Evolutionary conservation across 2,888 invertebrate species (phyloP).

Genomic region (Melieria crassipennis): DNA sequence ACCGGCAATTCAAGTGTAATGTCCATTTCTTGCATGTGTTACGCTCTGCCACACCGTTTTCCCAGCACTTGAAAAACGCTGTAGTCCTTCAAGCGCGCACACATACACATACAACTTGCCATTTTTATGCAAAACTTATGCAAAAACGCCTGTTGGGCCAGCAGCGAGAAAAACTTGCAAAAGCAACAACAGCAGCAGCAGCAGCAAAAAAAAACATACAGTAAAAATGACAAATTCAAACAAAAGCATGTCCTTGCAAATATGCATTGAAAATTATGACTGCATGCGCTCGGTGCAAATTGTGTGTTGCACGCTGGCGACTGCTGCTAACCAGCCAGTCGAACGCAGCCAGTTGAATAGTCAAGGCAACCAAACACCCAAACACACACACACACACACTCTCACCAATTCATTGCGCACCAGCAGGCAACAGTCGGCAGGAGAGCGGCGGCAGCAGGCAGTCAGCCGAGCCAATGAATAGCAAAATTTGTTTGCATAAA

Average conservation of each 20-base stretch:
- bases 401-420: not conserved
- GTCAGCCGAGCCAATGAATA: slow-evolving; percentile 24
- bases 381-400: not conserved
- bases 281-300: not conserved
- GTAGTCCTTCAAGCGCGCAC: no score
- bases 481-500: slow-evolving; percentile 24
- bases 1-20: slow-evolving; percentile 24
- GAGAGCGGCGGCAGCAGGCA: not conserved
- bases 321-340: not conserved
- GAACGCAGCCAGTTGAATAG: not conserved
- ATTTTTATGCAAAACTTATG: no score
- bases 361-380: not conserved
- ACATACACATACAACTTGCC: no score
- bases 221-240: slow-evolving; percentile 21
- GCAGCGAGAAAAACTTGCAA: no score
- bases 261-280: slow-evolving; percentile 28
- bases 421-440: not conserved
- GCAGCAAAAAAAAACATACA: not conserved
- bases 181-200: not conserved
- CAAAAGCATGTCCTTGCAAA: slow-evolving; percentile 24
- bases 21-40: not conserved
- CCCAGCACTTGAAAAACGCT: no score
- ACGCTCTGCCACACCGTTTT: not conserved
- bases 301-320: not conserved
- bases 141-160: no score